A percentile compares a stretch with the other conserved stretches of the same genome.
Conservation (phyloP, 2,797 vertebrate species). For the Hirundo rustica region DNA sequence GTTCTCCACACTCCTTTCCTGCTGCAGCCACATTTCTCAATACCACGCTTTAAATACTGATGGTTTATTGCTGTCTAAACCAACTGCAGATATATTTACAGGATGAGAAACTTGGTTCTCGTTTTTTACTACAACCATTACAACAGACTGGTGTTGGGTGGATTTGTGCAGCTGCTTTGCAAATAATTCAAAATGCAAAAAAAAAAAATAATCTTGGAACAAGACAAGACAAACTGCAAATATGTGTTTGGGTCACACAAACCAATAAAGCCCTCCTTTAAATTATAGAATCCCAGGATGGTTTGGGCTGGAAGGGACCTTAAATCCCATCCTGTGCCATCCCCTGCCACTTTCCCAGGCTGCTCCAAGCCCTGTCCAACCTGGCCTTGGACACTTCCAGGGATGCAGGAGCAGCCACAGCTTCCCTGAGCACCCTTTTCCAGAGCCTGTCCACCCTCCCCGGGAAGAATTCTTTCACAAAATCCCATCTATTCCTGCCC, state of each 20-base stretch:
- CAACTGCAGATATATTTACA: not conserved
- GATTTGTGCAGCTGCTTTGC: not conserved
- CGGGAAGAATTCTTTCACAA: not conserved
- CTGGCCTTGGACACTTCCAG: not conserved
- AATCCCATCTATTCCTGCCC: fast-evolving
- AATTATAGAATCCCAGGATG: not conserved
- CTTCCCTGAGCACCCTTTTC: not conserved
- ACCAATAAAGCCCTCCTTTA: not conserved
- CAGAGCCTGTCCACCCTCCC: not conserved
- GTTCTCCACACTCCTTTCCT: not conserved
- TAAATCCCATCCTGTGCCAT: not conserved
- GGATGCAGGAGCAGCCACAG: not conserved
- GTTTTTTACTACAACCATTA: not conserved
- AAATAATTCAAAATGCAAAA: not conserved
- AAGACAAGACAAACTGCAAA: not conserved
- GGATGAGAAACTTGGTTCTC: not conserved
- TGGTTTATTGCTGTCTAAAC: not conserved
- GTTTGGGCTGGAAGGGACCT: not conserved
- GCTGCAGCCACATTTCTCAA: not conserved
- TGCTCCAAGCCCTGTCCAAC: not conserved
- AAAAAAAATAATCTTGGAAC: not conserved
- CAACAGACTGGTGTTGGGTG: not conserved
- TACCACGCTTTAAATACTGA: not conserved
- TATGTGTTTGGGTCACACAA: not conserved
- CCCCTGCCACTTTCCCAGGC: not conserved